These are phyloP conservation scores for Mycalesis mineus DNA, from an alignment of 2,888 invertebrate genomes.

Conservation along the genomic window DNA sequence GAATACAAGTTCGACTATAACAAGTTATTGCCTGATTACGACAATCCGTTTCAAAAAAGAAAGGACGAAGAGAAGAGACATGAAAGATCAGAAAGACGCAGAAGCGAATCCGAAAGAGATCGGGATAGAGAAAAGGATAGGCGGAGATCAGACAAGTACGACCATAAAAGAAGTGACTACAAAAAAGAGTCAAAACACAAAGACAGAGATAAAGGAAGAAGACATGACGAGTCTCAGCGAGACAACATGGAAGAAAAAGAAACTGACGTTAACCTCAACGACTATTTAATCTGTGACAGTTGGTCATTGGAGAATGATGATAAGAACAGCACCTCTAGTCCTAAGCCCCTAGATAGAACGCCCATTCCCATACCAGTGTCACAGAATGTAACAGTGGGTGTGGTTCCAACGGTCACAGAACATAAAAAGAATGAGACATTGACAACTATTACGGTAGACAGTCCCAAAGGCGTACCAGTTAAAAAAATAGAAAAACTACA, in stretches of 20 bases:
- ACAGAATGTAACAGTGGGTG: too few relatives aligned
- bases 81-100: slow-evolving; percentile 31
- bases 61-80: slow-evolving; percentile 32
- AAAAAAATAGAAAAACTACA: slow-evolving; percentile 55
- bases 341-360: slow-evolving; percentile 42
- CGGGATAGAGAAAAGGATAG: slow-evolving; percentile 31
- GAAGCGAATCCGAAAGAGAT: slow-evolving; percentile 30
- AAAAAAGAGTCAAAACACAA: slow-evolving; percentile 38
- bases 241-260: slow-evolving; percentile 38
- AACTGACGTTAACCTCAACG: slow-evolving; percentile 59
- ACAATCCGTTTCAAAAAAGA: slow-evolving; percentile 65
- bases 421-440: slow-evolving; percentile 33
- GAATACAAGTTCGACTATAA: slow-evolving; percentile 68
- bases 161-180: slow-evolving; percentile 35
- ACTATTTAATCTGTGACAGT: slow-evolving; percentile 70
- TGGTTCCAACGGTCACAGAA: slow-evolving; percentile 31
- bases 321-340: slow-evolving; percentile 49
- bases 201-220: slow-evolving; percentile 36
- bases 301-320: slow-evolving; percentile 72
- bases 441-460: slow-evolving; percentile 28
- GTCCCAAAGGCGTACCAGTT: slow-evolving; percentile 29
- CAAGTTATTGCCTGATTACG: slow-evolving; percentile 63
- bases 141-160: slow-evolving; percentile 36
- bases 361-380: slow-evolving; percentile 21
- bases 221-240: slow-evolving; percentile 34